Evolutionary conservation across 1,140 invertebrate genomes (phyloP).

Genomic region (Luehdorfia chinensis): DNA sequence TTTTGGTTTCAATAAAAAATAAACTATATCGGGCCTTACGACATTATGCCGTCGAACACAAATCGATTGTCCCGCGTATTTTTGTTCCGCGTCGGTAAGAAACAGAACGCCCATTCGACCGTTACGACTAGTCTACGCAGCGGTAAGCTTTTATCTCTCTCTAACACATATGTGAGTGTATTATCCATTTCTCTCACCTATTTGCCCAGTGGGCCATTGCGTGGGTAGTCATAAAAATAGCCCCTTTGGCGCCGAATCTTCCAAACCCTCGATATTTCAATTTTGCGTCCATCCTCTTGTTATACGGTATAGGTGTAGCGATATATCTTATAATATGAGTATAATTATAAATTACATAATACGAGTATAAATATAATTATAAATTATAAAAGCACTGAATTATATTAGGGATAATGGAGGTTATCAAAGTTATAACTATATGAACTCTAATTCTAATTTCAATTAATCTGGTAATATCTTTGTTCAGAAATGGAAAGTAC

Average conservation of each 20-base stretch:
- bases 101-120: conserved; percentile 76
- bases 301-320: conserved; percentile 54
- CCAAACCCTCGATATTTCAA: conserved; percentile 62
- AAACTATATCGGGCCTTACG: conserved; percentile 56
- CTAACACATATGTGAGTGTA: conserved; percentile 57
- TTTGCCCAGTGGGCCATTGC: conserved; percentile 68
- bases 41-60: conserved; percentile 35
- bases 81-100: conserved; percentile 73
- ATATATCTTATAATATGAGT: no score
- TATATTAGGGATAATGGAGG: no score
- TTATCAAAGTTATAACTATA: no score
- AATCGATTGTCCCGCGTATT: conserved; percentile 74
- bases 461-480: no score
- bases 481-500: no score
- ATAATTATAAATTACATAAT: no score
- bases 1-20: no score
- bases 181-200: conserved; percentile 48
- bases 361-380: no score
- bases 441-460: no score
- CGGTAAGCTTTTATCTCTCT: conserved; percentile 59
- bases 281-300: conserved; percentile 60
- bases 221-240: conserved; percentile 75
- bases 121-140: conserved; percentile 71
- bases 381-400: no score
- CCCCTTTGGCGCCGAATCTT: conserved; percentile 72